phyloP scores from a whole-genome alignment of 2,113 vertebrate genomes.

The Maccullochella peelii region DNA sequence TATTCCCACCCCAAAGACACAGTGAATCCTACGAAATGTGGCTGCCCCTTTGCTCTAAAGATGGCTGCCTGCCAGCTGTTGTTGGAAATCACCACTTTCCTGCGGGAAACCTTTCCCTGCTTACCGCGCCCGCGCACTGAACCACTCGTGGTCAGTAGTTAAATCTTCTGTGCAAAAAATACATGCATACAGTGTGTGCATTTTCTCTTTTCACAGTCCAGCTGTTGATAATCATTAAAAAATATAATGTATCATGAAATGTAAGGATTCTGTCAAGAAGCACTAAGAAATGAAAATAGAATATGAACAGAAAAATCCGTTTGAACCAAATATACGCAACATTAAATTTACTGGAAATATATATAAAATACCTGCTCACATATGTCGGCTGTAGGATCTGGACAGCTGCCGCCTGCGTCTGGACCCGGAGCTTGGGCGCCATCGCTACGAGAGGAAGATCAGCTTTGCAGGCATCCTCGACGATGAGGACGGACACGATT shows the following conservation, averaged over 20 bases:
- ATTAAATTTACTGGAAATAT: not conserved
- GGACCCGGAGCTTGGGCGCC: conserved; percentile 95
- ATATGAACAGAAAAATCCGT: not conserved
- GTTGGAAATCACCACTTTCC: conserved; percentile 97
- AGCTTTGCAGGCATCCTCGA: conserved; percentile 98
- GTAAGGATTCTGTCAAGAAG: not conserved
- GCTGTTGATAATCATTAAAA: not conserved
- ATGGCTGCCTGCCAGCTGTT: conserved; percentile 98
- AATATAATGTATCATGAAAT: not conserved
- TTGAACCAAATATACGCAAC: not conserved
- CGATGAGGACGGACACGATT: conserved; percentile 97
- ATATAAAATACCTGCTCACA: not conserved
- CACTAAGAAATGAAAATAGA: not conserved
- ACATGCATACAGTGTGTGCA: not conserved
- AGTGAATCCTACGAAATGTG: conserved; percentile 97
- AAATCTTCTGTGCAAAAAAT: not conserved
- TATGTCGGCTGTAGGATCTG: conserved; percentile 87
- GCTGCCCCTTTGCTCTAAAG: conserved; percentile 97
- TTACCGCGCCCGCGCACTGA: conserved; percentile 94
- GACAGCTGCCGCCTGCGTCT: conserved; percentile 94
- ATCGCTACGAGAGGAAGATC: conserved; percentile 99
- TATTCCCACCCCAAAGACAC: conserved; percentile 85
- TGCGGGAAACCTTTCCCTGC: conserved; percentile 96
- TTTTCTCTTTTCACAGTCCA: not conserved
- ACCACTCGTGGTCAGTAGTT: conserved; percentile 91